Conservation (phyloP, 2,113 vertebrate species). For the Melanocharis versteri region DNA sequence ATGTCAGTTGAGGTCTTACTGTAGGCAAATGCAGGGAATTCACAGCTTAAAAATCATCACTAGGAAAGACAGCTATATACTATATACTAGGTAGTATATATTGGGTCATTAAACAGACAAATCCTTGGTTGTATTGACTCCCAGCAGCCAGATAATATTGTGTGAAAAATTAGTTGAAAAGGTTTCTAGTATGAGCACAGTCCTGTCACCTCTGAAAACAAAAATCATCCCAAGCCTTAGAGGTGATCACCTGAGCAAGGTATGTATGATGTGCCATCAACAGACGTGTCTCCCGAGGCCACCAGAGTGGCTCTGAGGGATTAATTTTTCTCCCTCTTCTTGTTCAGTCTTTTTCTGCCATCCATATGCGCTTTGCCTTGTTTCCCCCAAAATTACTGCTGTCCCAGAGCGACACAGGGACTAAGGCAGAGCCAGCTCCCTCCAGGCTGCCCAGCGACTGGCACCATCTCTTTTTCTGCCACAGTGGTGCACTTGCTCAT, state of each 20-base stretch:
- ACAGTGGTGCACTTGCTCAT: accelerated
- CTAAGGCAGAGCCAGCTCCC: background rate
- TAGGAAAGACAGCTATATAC: background rate
- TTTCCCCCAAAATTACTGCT: background rate
- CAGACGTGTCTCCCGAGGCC: background rate
- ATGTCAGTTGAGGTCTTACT: background rate
- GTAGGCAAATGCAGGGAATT: background rate
- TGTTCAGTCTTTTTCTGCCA: background rate
- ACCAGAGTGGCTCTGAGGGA: background rate
- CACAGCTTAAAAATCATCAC: background rate
- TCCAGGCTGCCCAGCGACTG: background rate
- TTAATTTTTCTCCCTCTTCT: background rate
- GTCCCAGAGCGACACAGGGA: accelerated
- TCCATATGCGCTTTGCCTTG: background rate
- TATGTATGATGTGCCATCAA: background rate
- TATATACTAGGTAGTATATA: background rate
- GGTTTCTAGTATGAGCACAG: background rate
- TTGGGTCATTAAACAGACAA: background rate
- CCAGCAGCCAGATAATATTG: background rate
- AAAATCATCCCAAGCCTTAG: background rate
- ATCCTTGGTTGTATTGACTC: background rate
- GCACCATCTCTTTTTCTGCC: background rate
- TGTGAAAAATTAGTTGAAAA: background rate
- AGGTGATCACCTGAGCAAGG: background rate
- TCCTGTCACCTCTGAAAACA: background rate